Base-by-base conservation (phyloP, 2,113 vertebrate genomes). In the Misgurnus mizolepis region DNA sequence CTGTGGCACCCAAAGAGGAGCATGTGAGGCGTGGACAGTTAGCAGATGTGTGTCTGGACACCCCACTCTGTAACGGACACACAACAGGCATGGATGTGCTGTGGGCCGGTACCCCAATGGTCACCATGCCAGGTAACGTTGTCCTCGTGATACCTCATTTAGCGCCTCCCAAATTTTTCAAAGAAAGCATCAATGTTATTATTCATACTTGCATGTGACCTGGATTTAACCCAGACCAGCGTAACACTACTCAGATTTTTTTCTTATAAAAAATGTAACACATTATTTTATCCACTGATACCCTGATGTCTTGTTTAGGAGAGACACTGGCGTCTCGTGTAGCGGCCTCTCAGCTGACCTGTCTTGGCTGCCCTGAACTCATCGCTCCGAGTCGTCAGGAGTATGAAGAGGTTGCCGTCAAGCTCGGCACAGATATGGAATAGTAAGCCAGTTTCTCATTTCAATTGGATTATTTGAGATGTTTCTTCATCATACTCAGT, bases 1-100 rank as follows among this genome's bases (percentile, higher is more conserved):
- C 97, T 2, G 97, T 99, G 80, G 98, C 98, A 7, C 98, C 98
- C 67, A 99, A 99, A 89, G 98, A 99, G 86, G 98, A 99, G 79
- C 98, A 99, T 0, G 98, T 99, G 71, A 94, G 98, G 69, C 93
- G 98, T 85, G 98, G 98, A 58, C 98, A 99, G 66, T 85, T 99
- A 85, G 98, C 98, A 11, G 98, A 99, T 66, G 96, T 99, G 73
- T 99, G 98, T 85, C 91, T 99, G 12, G 97, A 99, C 87, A 99
- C 98, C 6, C 97, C 98, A 0, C 95, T 99, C 64, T 99, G 98
- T 87, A 99, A 99, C 12, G 98, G 98, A 14, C 98, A 99, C 87
- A 99, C 98, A 49, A 99, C 98, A 22, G 98, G 98, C 76, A 99
- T 99, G 98, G 98, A 99, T 79, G 98, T 99, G 0, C 95, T 99